Conservation (phyloP, 2,888 invertebrate genomes). For the Caenorhabditis virilis region DNA sequence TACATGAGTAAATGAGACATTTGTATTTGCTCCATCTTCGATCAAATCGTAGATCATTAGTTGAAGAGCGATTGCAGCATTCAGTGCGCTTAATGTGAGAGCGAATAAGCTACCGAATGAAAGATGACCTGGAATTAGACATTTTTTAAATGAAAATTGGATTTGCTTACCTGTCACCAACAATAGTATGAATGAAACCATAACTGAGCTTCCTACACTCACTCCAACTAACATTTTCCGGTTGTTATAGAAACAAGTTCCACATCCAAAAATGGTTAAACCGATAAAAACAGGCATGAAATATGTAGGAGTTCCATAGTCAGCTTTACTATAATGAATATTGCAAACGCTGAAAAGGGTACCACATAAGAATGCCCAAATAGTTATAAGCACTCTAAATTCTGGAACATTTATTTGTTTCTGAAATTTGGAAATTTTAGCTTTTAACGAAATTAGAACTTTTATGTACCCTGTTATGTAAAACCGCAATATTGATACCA, state of each 20-base stretch:
- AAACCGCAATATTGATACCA: constrained; percentile 16
- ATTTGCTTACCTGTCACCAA: constrained; percentile 14
- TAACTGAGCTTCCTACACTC: constrained; percentile 35
- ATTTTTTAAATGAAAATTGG: background rate
- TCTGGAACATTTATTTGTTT: constrained; percentile 25
- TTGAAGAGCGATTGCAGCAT: constrained; percentile 31
- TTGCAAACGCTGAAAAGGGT: constrained; percentile 28
- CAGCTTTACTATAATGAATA: constrained; percentile 33
- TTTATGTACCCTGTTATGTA: background rate
- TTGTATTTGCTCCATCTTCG: constrained; percentile 5
- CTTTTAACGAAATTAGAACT: background rate
- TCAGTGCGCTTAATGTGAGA: constrained; percentile 17
- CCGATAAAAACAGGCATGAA: constrained; percentile 48
- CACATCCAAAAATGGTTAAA: constrained; percentile 39
- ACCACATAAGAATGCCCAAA: constrained; percentile 42
- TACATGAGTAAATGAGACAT: constrained; percentile 15
- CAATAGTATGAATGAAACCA: constrained; percentile 17
- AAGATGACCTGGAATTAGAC: constrained; percentile 13
- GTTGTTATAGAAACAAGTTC: constrained; percentile 27
- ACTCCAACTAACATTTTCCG: constrained; percentile 26
- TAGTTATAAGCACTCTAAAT: constrained; percentile 30
- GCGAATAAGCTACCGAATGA: constrained; percentile 17
- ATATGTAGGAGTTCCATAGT: constrained; percentile 39
- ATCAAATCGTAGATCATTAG: constrained; percentile 27
- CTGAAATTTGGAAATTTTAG: constrained; percentile 13